Evolutionary conservation across 2,113 vertebrate genomes (phyloP).

Genomic region (Carlito syrichta): DNA sequence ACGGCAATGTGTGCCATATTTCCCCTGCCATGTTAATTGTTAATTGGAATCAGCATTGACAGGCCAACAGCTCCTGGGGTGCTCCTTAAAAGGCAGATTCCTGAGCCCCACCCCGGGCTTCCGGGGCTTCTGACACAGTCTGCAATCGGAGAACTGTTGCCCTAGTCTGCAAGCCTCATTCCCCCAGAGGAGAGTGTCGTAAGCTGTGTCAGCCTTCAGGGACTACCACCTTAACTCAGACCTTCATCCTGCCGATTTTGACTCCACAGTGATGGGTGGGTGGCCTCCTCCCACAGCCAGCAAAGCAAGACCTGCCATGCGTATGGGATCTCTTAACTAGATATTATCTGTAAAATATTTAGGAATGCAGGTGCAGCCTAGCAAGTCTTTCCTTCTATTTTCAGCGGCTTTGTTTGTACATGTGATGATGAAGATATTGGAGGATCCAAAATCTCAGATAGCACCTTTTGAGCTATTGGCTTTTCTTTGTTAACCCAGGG

Average conservation of each 20-base stretch:
- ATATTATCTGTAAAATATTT: conserved; percentile 35
- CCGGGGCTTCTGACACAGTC: background rate
- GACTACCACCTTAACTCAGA: background rate
- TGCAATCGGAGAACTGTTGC: rapidly evolving
- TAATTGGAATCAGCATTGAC: background rate
- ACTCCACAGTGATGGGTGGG: background rate
- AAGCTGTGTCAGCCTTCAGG: background rate
- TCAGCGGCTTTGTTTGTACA: background rate
- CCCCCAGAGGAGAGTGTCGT: too few relatives aligned
- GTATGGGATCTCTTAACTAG: conserved; percentile 33
- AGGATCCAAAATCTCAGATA: background rate
- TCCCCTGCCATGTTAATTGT: background rate
- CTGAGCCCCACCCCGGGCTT: background rate
- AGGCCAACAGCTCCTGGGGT: background rate
- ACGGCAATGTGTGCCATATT: background rate
- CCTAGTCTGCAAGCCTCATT: background rate
- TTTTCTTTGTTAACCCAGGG: background rate
- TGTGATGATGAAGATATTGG: conserved; percentile 24
- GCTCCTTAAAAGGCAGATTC: background rate
- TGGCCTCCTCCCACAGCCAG: background rate
- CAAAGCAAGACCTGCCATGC: background rate
- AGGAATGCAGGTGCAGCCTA: conserved; percentile 37
- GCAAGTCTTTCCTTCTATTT: background rate
- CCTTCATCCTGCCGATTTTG: background rate
- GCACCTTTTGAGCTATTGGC: conserved; percentile 18